These are phyloP conservation scores for Odontesthes bonariensis DNA, from an alignment of 2,113 vertebrate genomes.

Conservation along the genomic window DNA sequence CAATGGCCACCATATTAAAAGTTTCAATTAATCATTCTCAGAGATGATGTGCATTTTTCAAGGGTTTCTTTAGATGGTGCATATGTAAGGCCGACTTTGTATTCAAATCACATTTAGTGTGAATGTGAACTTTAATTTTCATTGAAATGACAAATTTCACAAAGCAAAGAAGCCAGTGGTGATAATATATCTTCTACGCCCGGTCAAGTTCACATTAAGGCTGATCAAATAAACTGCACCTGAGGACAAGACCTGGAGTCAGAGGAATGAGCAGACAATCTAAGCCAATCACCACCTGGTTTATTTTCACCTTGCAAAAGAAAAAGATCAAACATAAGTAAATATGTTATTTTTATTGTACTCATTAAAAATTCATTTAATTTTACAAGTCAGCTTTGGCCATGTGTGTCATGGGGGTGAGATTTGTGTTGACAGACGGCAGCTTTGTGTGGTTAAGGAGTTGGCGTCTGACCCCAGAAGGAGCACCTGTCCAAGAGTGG, in stretches of 20 bases:
- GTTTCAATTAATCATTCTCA: constrained; percentile 71
- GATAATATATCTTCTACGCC: constrained; percentile 70
- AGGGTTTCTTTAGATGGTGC: constrained; percentile 46
- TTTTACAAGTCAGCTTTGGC: constrained; percentile 56
- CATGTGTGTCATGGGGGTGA: constrained; percentile 37
- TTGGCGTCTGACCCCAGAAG: constrained; percentile 63
- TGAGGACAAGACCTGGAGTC: constrained; percentile 43
- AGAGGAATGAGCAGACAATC: constrained; percentile 35
- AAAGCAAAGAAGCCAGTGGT: constrained; percentile 61
- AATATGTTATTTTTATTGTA: constrained; percentile 52
- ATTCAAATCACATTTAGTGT: constrained; percentile 67
- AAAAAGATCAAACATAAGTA: constrained; percentile 29
- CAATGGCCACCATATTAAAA: constrained; percentile 52
- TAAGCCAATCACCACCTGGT: constrained; percentile 24
- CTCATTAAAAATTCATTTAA: constrained; percentile 50
- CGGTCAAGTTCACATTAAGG: constrained; percentile 69
- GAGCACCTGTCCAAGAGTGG: constrained; percentile 70
- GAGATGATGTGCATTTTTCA: constrained; percentile 64
- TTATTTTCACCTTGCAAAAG: constrained; percentile 16
- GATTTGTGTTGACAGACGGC: constrained; percentile 62
- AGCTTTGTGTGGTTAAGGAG: constrained; percentile 61
- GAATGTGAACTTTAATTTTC: constrained; percentile 59
- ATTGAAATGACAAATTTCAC: constrained; percentile 70
- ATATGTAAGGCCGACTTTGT: constrained; percentile 57
- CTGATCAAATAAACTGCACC: constrained; percentile 58